phyloP scores from a whole-genome alignment of 2,797 vertebrate genomes.

The Ceryle rudis region DNA sequence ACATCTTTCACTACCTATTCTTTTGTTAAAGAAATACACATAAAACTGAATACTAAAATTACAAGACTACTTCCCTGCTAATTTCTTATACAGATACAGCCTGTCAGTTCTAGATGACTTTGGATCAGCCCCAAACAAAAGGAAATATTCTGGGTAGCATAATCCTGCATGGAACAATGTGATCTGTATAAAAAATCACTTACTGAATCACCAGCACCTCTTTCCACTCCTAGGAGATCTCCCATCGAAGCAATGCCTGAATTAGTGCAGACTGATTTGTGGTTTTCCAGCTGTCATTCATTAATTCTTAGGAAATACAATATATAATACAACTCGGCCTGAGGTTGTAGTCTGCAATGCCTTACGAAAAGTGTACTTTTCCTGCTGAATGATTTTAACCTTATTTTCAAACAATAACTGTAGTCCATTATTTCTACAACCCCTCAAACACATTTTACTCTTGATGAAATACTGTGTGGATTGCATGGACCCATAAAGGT shows the following conservation, averaged over 20 bases:
- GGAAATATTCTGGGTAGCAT: slow-evolving; percentile 39
- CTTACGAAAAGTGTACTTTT: neutral
- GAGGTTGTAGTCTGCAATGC: neutral
- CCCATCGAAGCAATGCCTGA: slow-evolving; percentile 34
- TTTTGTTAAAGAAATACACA: slow-evolving; percentile 59
- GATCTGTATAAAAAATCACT: slow-evolving; percentile 61
- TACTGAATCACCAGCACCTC: slow-evolving; percentile 58
- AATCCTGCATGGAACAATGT: slow-evolving; percentile 31
- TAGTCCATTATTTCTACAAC: neutral
- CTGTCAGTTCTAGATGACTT: slow-evolving; percentile 46
- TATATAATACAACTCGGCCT: neutral
- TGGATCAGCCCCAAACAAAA: slow-evolving; percentile 56
- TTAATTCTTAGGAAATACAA: slow-evolving; percentile 58
- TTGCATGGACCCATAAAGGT: neutral
- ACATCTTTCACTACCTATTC: slow-evolving; percentile 56
- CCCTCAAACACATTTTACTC: neutral
- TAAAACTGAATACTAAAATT: slow-evolving; percentile 55
- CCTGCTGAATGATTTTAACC: neutral
- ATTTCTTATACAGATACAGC: slow-evolving; percentile 55
- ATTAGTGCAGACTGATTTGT: slow-evolving; percentile 66
- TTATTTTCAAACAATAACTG: neutral
- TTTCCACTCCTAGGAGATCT: slow-evolving; percentile 40
- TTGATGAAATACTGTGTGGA: neutral
- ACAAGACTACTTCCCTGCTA: slow-evolving; percentile 32
- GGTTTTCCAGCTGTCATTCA: slow-evolving; percentile 52